These are phyloP conservation scores for Rhodinocichla rosea DNA, from an alignment of 2,113 vertebrate genomes.

Conservation along the genomic window DNA sequence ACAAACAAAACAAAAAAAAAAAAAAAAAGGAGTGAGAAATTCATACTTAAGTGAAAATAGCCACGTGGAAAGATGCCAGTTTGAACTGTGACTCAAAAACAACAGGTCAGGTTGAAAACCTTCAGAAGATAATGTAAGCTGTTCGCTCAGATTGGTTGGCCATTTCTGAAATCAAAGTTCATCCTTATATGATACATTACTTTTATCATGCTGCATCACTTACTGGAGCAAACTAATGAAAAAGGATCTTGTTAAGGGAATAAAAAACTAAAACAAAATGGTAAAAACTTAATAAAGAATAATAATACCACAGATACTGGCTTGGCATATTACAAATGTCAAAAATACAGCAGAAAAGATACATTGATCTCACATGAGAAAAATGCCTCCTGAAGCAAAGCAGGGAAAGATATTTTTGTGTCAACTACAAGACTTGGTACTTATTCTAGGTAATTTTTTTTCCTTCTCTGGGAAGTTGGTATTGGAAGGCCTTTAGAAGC, in stretches of 20 bases:
- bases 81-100: neutral
- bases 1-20: neutral
- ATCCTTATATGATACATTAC: neutral
- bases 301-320: neutral
- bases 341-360: neutral
- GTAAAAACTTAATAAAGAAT: neutral
- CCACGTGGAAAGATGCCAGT: fast-evolving
- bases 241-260: neutral
- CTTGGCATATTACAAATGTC: neutral
- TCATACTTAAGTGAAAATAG: neutral
- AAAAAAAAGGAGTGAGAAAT: neutral
- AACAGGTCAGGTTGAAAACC: neutral
- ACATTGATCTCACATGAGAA: neutral
- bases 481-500: neutral
- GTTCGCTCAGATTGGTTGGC: neutral
- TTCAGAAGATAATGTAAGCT: neutral
- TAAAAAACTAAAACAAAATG: neutral
- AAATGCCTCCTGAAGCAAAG: neutral
- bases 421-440: neutral
- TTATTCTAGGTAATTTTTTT: neutral
- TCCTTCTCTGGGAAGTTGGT: neutral
- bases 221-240: neutral
- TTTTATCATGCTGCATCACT: neutral
- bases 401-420: neutral
- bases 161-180: neutral